Conservation (phyloP, 2,113 vertebrate species). For the Helogale parvula region DNA sequence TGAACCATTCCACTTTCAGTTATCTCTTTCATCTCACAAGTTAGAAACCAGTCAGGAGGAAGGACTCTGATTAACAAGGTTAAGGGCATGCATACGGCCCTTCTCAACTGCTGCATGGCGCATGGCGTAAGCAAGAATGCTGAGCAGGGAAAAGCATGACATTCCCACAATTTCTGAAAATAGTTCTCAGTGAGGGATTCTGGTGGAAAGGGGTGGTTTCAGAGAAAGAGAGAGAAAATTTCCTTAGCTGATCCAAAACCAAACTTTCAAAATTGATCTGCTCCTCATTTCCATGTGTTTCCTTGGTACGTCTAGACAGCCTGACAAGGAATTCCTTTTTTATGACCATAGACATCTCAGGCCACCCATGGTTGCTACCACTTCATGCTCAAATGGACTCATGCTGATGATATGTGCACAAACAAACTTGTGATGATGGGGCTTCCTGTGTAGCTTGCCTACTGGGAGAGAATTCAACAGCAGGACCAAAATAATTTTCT, state of each 20-base stretch:
- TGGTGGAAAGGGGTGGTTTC: not conserved
- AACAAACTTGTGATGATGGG: not conserved
- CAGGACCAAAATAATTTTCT: not conserved
- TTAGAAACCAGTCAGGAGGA: not conserved
- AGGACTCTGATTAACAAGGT: not conserved
- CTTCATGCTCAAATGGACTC: not conserved
- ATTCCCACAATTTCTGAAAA: not conserved
- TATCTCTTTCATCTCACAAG: not conserved
- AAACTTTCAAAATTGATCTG: not conserved
- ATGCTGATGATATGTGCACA: accelerated
- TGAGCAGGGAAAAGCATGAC: not conserved
- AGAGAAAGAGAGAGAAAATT: not conserved
- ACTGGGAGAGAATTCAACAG: not conserved
- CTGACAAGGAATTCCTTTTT: not conserved
- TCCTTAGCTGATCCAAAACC: not conserved
- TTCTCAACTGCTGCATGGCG: not conserved
- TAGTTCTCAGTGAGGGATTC: not conserved
- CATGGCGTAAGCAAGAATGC: not conserved
- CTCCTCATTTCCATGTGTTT: not conserved
- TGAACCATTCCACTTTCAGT: not conserved
- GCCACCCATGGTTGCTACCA: not conserved
- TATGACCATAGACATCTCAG: not conserved
- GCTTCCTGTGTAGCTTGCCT: not conserved
- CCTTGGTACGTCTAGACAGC: too few species aligned
- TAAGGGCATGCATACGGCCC: too few species aligned